Evolutionary conservation across 2,113 vertebrate genomes (phyloP).

Genomic region (Podocnemis expansa): DNA sequence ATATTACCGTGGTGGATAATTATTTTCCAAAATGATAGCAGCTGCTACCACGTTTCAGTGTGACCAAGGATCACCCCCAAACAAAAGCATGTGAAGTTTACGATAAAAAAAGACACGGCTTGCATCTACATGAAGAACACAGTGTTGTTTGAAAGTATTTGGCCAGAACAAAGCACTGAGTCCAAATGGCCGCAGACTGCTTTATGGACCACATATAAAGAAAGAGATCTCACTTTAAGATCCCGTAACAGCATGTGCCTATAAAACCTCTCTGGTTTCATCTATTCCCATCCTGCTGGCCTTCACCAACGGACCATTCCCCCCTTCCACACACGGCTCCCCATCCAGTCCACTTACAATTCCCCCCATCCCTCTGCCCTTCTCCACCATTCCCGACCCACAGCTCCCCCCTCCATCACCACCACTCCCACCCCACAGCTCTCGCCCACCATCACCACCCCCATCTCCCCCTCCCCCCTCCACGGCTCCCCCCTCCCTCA

Average conservation of each 20-base stretch:
- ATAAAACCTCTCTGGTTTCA: not conserved
- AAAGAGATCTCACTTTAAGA: not conserved
- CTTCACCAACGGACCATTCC: not conserved
- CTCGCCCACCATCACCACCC: too few relatives aligned
- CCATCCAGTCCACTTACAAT: too few relatives aligned
- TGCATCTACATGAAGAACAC: not conserved
- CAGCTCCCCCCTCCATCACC: too few relatives aligned
- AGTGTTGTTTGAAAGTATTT: not conserved
- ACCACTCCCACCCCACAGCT: too few relatives aligned
- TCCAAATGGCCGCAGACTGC: not conserved
- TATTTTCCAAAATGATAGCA: not conserved
- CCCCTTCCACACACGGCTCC: not conserved
- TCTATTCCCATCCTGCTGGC: not conserved
- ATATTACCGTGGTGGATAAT: not conserved
- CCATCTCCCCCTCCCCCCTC: too few relatives aligned
- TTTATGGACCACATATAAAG: not conserved
- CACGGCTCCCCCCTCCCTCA: too few relatives aligned
- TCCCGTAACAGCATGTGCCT: not conserved
- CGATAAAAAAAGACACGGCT: not conserved
- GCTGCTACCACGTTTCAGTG: not conserved
- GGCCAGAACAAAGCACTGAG: not conserved
- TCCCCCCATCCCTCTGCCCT: not conserved
- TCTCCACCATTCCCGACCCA: not conserved
- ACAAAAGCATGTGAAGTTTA: not conserved
- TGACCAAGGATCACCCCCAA: not conserved